Base-by-base conservation (phyloP, 2,797 vertebrate genomes). In the Parotocinclus haroldoi region DNA sequence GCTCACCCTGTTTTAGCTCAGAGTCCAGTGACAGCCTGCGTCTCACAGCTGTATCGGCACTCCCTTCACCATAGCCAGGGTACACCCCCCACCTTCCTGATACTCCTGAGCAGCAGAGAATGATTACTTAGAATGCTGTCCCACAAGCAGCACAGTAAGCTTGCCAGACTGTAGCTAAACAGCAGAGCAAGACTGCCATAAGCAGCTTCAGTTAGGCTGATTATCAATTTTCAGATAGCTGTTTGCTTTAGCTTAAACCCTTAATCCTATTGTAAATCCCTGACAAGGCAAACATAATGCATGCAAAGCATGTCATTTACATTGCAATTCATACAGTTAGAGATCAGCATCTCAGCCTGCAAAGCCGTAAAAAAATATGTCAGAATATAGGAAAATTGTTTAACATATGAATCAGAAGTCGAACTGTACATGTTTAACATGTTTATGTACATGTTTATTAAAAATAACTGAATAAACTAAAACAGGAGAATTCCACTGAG, bases 51-150 rank as follows among this genome's bases (percentile, higher is more conserved):
- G 84, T 76, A 69, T 77, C 79, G 71, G 75, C 75, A 0, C 84
- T 90, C 12, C 81, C 86, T 57, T 92, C 91, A 37, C 86, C 88
- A 72, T 86, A 89, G 72, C 85, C 89, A 63, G 89, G 80, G 58
- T 89, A 83, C 16, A 81, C 85, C 69, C 88, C 89, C 72, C 87
- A 83, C 79, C 89, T 91, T 72, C 92, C 92, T 88, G 87, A 79
- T 68, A 56, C 58, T 50, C 13, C 61, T 62, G 51, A 52, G 73
- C 39, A 58, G 12, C 19, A 58, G 53, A 9, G 19, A 53, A 54
- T 58, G 12, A 75, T 55, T 78, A 80, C 69, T 68, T 1, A 48
- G 36, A 68, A 1, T 9, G 45, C 14, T 38, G 63, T 17, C 42
- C 57, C 42, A 75, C 51, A 84, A 44, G 17, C 12, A 56, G 17